Base-by-base conservation (phyloP, 2,888 invertebrate genomes). In the Nomada lathburiana region DNA sequence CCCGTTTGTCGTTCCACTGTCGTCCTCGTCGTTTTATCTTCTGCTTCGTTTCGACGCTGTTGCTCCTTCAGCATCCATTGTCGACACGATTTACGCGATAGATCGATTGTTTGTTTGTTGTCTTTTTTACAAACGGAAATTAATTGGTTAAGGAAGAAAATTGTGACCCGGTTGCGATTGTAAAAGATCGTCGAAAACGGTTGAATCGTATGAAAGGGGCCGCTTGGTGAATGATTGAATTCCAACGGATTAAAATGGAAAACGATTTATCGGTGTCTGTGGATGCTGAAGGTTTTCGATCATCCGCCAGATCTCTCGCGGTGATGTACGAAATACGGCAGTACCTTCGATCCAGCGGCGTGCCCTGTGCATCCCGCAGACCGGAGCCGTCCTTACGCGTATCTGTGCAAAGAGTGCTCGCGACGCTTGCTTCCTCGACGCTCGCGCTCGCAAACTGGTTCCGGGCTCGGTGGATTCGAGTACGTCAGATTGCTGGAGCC, bases 391-490 rank as follows among this genome's bases (percentile, higher is more conserved):
- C 83, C 90, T 93, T 93, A 94, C 92, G 93, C 93, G 89, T 94
- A 94, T 90, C 93, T 91, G 87, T 93, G 93, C 84, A 93, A 87
- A 72, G 93, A 93, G 83, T 93, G 93, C 84, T 93, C 94, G 75
- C 93, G 92, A 75, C 93, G 93, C 65, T 93, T 94, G 89, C 93
- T 93, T 82, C 93, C 92, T 79, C 92, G 89, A 81, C 93, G 91
- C 70, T 92, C 92, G 64, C 94, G 93, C 76, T 93, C 94, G 85
- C 89, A 92, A 83, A 92, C 89, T 81, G 93, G 93, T 83, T 94
- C 93, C 65, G 94, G 94, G 86, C 94, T 94, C 86, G 94, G 93
- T 60, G 94, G 93, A 76, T 93, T 93, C 84, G 94, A 94, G 85
- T 94, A 94, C 82, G 93, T 94, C 79, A 93, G 89, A 76, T 94